Conservation (phyloP, 2,888 invertebrate genomes). For the Amphiduros pacificus region DNA sequence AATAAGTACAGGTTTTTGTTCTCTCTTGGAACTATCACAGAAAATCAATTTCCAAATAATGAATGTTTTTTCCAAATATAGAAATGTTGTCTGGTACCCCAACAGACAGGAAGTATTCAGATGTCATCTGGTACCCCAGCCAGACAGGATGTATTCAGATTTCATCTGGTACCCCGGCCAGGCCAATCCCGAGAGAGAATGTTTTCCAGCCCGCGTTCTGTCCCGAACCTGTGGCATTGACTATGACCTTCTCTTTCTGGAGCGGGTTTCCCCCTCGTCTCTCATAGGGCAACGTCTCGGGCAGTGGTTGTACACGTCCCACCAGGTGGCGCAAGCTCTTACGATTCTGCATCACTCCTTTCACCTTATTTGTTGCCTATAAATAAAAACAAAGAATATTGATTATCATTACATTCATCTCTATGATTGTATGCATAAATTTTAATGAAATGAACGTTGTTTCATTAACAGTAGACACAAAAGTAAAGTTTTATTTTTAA, state of each 20-base stretch:
- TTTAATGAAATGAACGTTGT: no score
- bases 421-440: no score
- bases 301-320: conserved; percentile 40
- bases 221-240: no score
- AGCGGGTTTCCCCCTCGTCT: conserved; percentile 22
- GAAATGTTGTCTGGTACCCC: neutral
- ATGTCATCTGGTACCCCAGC: no score
- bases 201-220: conserved; percentile 30
- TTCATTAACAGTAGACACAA: no score
- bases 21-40: no score
- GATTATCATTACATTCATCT: no score
- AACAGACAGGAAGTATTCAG: neutral
- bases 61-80: neutral
- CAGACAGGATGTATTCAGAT: no score
- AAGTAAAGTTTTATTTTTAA: no score
- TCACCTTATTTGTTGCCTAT: conserved; percentile 43
- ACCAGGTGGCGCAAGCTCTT: conserved; percentile 38
- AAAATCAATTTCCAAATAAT: neutral
- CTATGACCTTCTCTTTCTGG: neutral
- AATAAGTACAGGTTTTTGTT: no score
- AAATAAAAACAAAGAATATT: no score
- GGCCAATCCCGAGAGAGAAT: conserved; percentile 32
- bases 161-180: neutral
- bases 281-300: conserved; percentile 34
- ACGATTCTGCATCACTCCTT: conserved; percentile 40